These are phyloP conservation scores for Muschampia plurimacula DNA, from an alignment of 2,888 invertebrate genomes.

Conservation along the genomic window DNA sequence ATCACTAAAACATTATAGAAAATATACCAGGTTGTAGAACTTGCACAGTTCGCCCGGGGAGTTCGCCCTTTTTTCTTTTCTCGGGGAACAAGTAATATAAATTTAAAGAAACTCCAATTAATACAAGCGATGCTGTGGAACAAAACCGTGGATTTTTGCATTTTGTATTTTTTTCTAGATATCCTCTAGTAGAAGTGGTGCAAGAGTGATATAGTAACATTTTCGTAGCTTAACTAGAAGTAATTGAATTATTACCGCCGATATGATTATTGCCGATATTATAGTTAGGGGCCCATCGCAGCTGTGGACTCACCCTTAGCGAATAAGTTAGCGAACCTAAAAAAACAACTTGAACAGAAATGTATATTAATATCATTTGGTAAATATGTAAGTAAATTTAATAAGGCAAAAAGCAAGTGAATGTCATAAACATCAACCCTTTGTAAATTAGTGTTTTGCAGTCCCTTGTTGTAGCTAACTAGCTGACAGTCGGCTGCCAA, in stretches of 20 bases:
- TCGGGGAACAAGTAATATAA: too few species aligned
- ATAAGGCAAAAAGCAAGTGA: slow-evolving; percentile 5
- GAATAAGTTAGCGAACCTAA: neutral
- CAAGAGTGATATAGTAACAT: too few species aligned
- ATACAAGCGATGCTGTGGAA: too few species aligned
- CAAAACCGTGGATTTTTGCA: too few species aligned
- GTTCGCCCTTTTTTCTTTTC: too few species aligned
- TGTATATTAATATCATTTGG: neutral
- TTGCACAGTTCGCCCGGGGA: too few species aligned
- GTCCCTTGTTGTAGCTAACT: slow-evolving; percentile 19
- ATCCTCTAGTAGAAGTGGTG: neutral
- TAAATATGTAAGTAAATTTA: neutral
- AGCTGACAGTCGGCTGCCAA: slow-evolving; percentile 17
- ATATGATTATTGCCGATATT: too few species aligned
- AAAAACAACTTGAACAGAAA: neutral
- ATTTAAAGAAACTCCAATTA: too few species aligned
- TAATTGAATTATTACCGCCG: neutral
- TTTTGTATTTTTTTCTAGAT: neutral
- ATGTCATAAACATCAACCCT: slow-evolving; percentile 22
- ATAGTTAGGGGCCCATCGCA: too few species aligned
- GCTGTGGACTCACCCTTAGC: neutral
- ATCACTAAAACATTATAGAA: too few species aligned
- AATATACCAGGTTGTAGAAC: too few species aligned
- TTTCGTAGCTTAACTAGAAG: neutral
- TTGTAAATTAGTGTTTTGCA: slow-evolving; percentile 23